Evolutionary conservation across 2,888 invertebrate genomes (phyloP).

Genomic region (Epinotia ramella): DNA sequence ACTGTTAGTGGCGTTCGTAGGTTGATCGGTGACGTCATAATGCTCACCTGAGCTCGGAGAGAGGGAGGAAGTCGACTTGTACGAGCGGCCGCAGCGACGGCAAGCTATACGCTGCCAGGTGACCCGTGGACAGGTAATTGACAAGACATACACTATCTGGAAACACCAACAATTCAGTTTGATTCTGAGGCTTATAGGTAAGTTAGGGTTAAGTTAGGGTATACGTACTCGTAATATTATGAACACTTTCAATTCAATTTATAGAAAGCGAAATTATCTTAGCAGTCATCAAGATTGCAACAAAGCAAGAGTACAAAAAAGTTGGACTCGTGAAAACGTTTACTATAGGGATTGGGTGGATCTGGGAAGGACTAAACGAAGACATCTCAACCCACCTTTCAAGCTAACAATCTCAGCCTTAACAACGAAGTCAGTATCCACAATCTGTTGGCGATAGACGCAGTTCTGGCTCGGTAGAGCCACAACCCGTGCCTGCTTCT

Average conservation of each 20-base stretch:
- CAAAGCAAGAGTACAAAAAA: no score
- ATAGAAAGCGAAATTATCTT: no score
- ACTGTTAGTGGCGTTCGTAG: slow-evolving; percentile 5
- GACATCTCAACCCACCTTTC: slow-evolving; percentile 87
- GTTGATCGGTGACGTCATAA: slow-evolving; percentile 14
- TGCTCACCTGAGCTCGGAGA: slow-evolving; percentile 95
- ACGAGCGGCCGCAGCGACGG: slow-evolving; percentile 97
- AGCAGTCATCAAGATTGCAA: no score
- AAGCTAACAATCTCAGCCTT: slow-evolving; percentile 97
- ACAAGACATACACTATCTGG: slow-evolving; percentile 97
- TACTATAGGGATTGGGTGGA: no score
- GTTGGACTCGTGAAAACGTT: no score
- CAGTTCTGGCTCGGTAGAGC: slow-evolving; percentile 98
- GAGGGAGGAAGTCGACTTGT: slow-evolving; percentile 97
- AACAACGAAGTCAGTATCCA: slow-evolving; percentile 96
- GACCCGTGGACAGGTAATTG: slow-evolving; percentile 97
- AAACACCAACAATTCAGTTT: slow-evolving; percentile 47
- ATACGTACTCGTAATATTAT: no score
- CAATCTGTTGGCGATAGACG: slow-evolving; percentile 96
- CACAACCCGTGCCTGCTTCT: slow-evolving; percentile 97
- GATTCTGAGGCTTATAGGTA: no score
- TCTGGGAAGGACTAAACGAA: no score
- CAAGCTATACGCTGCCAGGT: slow-evolving; percentile 96
- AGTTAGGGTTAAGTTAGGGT: no score
- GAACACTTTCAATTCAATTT: no score